Evolutionary conservation across 2,113 vertebrate species (phyloP).

Genomic region (Eulemur rufifrons): DNA sequence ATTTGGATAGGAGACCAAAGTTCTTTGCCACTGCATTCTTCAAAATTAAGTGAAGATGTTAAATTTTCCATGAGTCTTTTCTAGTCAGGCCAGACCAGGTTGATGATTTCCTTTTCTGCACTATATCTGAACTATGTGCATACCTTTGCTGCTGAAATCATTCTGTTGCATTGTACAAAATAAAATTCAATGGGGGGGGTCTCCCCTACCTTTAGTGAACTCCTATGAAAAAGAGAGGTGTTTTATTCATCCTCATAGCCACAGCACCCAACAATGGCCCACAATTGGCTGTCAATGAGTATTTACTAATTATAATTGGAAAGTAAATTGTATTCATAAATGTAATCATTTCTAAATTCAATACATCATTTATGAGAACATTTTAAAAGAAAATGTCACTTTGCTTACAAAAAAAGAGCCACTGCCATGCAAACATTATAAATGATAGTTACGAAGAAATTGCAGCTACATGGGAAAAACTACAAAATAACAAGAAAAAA

Average conservation of each 20-base stretch:
- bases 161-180: neutral
- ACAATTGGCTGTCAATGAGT: conserved; percentile 41
- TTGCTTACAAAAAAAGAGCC: neutral
- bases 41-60: conserved; percentile 24
- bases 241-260: conserved; percentile 16
- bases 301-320: conserved; percentile 51
- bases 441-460: conserved; percentile 42
- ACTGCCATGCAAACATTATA: neutral
- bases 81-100: neutral
- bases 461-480: neutral
- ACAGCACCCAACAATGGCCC: neutral
- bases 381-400: conserved; percentile 39
- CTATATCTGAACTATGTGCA: neutral
- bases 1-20: neutral
- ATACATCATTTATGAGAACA: conserved; percentile 20
- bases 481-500: conserved; percentile 5
- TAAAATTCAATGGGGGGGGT: neutral
- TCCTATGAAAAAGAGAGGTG: neutral
- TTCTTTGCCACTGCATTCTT: neutral
- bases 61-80: neutral
- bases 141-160: neutral
- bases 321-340: conserved; percentile 54
- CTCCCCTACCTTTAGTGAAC: neutral
- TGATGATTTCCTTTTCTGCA: neutral
- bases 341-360: conserved; percentile 44